Evolutionary conservation across 2,888 invertebrate species (phyloP).

Genomic region (Pyrocoelia pectoralis): DNA sequence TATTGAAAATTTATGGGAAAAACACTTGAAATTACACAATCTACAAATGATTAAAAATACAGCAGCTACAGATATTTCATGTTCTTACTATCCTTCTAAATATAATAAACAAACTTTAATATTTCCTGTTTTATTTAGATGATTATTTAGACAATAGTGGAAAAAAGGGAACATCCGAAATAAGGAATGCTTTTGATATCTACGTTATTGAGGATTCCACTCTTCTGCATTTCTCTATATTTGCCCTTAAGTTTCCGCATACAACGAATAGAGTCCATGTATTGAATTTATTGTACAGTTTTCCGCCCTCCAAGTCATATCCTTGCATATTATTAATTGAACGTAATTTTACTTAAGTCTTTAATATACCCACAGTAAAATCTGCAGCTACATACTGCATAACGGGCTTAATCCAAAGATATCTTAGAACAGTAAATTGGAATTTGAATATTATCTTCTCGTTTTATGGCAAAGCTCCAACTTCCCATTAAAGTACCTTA

Average conservation of each 20-base stretch:
- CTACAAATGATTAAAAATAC: too few species aligned
- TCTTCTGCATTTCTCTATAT: not conserved
- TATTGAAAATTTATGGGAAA: too few species aligned
- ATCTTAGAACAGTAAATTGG: constrained; percentile 22
- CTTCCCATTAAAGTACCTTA: constrained; percentile 25
- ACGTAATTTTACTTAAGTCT: not conserved
- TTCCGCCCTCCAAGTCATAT: not conserved
- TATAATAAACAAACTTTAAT: not conserved
- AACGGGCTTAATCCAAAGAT: constrained; percentile 8
- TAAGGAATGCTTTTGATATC: not conserved
- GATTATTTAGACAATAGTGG: not conserved
- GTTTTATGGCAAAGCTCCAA: constrained; percentile 24
- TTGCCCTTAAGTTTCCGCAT: not conserved
- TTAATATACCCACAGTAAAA: constrained; percentile 1
- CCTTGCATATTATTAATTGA: not conserved
- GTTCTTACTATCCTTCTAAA: too few species aligned
- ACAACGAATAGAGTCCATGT: not conserved
- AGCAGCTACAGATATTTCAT: not conserved
- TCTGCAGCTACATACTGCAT: constrained; percentile 4
- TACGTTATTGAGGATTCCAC: not conserved
- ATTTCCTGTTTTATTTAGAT: not conserved
- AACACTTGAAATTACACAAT: too few species aligned
- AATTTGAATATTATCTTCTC: constrained; percentile 30
- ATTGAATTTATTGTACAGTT: not conserved
- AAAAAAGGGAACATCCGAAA: not conserved